phyloP scores from a whole-genome alignment of 2,888 invertebrate species.

The Hirtodrosophila histrioides region DNA sequence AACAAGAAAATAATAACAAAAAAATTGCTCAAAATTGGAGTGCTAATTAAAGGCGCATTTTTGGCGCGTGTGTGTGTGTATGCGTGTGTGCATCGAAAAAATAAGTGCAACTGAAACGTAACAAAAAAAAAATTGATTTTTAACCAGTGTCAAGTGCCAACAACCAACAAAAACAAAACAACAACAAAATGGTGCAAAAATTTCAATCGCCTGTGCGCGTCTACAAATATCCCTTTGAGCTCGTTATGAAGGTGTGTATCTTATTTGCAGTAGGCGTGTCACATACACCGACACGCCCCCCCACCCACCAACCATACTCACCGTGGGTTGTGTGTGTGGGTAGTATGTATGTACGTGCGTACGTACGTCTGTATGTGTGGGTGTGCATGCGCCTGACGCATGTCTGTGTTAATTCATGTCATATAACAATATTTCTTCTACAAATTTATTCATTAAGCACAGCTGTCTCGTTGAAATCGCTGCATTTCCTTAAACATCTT shows the following conservation, averaged over 20 bases:
- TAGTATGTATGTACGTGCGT: neutral
- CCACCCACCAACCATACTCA: neutral
- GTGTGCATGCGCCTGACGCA: conserved; percentile 40
- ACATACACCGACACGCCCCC: conserved; percentile 9
- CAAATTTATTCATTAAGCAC: conserved; percentile 29
- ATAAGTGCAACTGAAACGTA: conserved; percentile 42
- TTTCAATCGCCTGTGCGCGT: conserved; percentile 97
- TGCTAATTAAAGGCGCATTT: conserved; percentile 28
- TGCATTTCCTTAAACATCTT: conserved; percentile 24
- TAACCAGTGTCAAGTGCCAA: conserved; percentile 58
- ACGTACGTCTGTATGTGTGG: conserved; percentile 7
- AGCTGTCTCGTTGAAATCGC: conserved; percentile 25
- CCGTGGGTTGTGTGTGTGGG: conserved; percentile 1
- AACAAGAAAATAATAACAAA: conserved; percentile 21
- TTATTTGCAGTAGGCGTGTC: conserved; percentile 59
- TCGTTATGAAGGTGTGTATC: conserved; percentile 95
- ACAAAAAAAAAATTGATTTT: conserved; percentile 60
- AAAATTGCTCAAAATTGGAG: conserved; percentile 25
- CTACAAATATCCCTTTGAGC: conserved; percentile 97
- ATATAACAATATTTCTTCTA: conserved; percentile 7
- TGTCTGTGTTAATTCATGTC: conserved; percentile 29
- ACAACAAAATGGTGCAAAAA: conserved; percentile 93
- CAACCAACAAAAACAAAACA: conserved; percentile 33
- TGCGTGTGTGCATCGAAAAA: conserved; percentile 19
- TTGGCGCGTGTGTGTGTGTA: conserved; percentile 34